Evolutionary conservation across 1,140 invertebrate genomes (phyloP), one percentile per base, ranked within the genome.

Genomic region (Hypsibius dujardini): DNA sequence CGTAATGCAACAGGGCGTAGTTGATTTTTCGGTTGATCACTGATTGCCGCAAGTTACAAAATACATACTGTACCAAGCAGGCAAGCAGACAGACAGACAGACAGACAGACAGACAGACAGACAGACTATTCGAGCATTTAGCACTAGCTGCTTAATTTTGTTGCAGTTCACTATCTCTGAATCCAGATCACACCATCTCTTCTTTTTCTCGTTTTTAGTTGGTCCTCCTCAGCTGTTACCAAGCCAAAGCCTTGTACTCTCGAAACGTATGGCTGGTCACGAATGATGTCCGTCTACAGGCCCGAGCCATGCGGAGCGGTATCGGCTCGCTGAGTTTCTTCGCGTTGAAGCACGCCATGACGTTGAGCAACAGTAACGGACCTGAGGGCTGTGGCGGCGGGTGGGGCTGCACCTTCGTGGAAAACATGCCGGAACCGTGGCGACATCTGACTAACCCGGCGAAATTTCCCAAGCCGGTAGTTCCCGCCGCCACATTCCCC

Each of bases 271-370:
- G 62, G 62, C 42, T 67, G 42, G 62, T 67, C 42, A 67, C 62
- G 12, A 67, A 67, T 42, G 62, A 67, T 42, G 62, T 67, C 62
- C 62, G 62, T 7, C 42, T 67, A 0, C 42, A 12, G 7, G 62
- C 62, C 62, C 12, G 62, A 15, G 62, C 62, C 62, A 67, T 67
- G 42, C 62, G 62, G 42, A 67, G 62, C 42, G 62, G 62, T 3
- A 67, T 67, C 7, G 42, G 62, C 12, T 67, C 62, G 12, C 7
- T 67, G 45, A 15, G 12, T 7, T 45, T 67, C 3, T 12, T 42
- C 3, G 62, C 12, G 42, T 42, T 67, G 42, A 67, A 45, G 62
- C 62, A 67, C 42, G 0, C 62, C 12, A 67, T 67, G 62, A 67
- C 62, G 42, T 42, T 67, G 62, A 7, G 62, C 12, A 12, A 12